Evolutionary conservation across 2,888 invertebrate genomes (phyloP).

Genomic region (Hipparchia sbordonii): DNA sequence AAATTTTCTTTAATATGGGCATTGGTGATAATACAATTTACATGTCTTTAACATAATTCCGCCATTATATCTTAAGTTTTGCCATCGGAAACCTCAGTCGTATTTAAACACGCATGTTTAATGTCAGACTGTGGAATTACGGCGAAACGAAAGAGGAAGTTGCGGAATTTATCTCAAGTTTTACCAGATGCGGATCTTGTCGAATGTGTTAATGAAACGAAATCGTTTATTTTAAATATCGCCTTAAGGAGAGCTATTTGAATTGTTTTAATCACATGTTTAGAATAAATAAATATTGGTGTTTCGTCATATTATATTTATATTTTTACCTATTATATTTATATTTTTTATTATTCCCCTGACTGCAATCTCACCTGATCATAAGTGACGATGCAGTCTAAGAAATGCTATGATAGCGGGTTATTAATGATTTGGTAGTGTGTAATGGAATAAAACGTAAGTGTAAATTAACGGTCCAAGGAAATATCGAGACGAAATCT

Average conservation of each 20-base stretch:
- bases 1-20: slow-evolving; percentile 11
- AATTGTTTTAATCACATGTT: background rate
- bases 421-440: no score
- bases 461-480: no score
- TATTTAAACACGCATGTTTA: slow-evolving; percentile 23
- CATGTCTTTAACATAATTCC: slow-evolving; percentile 17
- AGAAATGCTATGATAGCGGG: no score
- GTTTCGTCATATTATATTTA: no score
- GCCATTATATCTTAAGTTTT: slow-evolving; percentile 14
- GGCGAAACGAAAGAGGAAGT: slow-evolving; percentile 20
- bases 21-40: slow-evolving; percentile 8
- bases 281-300: no score
- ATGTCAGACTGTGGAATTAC: slow-evolving; percentile 18
- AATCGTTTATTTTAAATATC: background rate
- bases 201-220: background rate
- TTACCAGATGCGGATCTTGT: slow-evolving; percentile 18
- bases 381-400: no score
- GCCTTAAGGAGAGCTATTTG: background rate
- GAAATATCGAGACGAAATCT: no score
- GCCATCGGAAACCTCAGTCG: slow-evolving; percentile 21
- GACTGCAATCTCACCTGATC: background rate
- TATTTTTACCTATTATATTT: no score
- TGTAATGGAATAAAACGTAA: no score
- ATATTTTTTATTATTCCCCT: background rate
- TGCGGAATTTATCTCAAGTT: slow-evolving; percentile 15